A percentile compares a stretch with the other conserved stretches of the same genome.
These are phyloP conservation scores for Numenius arquata DNA, from an alignment of 2,113 vertebrate genomes.

Conservation along the genomic window DNA sequence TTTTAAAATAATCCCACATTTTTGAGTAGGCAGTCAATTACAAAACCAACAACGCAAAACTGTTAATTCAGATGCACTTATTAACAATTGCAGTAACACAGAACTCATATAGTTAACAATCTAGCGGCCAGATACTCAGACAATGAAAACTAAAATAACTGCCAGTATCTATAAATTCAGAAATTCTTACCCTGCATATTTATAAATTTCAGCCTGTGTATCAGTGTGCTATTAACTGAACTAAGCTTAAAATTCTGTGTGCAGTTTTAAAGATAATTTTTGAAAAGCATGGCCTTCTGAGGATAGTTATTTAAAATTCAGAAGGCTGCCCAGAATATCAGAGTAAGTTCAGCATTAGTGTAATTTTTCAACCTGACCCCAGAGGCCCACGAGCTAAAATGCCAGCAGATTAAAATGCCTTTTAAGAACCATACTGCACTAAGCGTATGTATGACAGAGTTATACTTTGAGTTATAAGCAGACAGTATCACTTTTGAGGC, in stretches of 20 bases:
- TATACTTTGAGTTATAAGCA: not conserved
- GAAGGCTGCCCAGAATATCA: constrained; percentile 49
- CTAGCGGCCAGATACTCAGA: not conserved
- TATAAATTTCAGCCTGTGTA: not conserved
- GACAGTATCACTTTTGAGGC: not conserved
- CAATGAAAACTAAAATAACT: constrained; percentile 10
- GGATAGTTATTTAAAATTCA: constrained; percentile 53
- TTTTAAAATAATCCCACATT: not conserved
- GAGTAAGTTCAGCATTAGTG: constrained; percentile 38
- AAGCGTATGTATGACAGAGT: not conserved
- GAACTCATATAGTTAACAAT: not conserved
- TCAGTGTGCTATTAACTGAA: not conserved
- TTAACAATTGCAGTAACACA: not conserved
- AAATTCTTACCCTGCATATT: not conserved
- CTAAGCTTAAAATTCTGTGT: constrained; percentile 26
- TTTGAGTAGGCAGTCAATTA: not conserved
- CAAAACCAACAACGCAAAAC: not conserved
- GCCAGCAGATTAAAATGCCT: constrained; percentile 49
- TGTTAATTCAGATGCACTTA: not conserved
- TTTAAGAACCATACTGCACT: constrained; percentile 36
- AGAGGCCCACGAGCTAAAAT: constrained; percentile 34
- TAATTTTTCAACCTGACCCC: constrained; percentile 52
- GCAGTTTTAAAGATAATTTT: constrained; percentile 43
- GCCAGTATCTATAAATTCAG: not conserved
- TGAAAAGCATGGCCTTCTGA: constrained; percentile 35